Conservation (phyloP, 2,797 vertebrate species). For the Rhabdomys pumilio region DNA sequence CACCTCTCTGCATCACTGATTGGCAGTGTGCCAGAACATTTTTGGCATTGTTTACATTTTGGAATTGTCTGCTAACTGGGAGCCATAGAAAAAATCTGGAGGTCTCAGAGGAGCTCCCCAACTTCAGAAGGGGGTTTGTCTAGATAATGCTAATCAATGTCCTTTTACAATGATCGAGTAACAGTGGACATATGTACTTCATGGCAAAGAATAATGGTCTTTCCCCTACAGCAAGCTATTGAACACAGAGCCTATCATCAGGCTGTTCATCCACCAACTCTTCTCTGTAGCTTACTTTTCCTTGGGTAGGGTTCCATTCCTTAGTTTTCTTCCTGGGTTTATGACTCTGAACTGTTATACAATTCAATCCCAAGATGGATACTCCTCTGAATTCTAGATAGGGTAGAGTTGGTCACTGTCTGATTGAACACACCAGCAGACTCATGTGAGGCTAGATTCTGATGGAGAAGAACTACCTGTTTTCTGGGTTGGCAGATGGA, state of each 20-base stretch:
- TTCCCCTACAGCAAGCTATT: neutral
- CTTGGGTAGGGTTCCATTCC: constrained; percentile 4
- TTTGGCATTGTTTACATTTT: neutral
- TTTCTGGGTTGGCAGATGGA: neutral
- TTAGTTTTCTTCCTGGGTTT: neutral
- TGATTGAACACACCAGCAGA: neutral
- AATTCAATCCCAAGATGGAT: neutral
- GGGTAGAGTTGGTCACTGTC: neutral
- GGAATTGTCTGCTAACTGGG: neutral
- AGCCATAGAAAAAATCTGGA: neutral
- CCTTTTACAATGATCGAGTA: constrained; percentile 25
- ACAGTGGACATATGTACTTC: neutral
- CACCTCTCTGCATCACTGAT: constrained; percentile 43
- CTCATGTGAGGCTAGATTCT: neutral
- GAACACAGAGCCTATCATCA: neutral
- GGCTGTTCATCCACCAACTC: neutral
- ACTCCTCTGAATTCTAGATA: neutral
- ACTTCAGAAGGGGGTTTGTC: neutral
- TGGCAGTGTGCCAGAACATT: neutral
- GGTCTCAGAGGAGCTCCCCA: neutral
- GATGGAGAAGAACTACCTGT: neutral
- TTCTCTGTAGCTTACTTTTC: constrained; percentile 49
- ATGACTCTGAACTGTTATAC: neutral
- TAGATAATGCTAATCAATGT: neutral
- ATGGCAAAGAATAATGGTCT: neutral